phyloP scores from a whole-genome alignment of 1,140 invertebrate genomes.

The Pomacea maculata region DNA sequence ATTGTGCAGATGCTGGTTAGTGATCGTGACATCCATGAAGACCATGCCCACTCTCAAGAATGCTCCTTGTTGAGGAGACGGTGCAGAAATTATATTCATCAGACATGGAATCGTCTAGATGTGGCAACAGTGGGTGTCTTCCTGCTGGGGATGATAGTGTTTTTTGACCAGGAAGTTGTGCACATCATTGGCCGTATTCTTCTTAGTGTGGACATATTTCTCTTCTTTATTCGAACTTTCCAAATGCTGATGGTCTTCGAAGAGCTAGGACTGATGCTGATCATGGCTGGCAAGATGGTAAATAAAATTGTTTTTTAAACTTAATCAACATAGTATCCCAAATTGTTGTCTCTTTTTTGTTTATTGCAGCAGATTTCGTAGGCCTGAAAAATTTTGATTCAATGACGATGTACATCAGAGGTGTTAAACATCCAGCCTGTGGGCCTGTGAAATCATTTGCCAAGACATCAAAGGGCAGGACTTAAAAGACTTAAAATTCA shows the following conservation, averaged over 20 bases:
- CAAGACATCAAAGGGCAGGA: too few relatives aligned
- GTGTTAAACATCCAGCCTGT: background rate
- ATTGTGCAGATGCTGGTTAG: constrained; percentile 30
- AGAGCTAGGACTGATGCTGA: constrained; percentile 66
- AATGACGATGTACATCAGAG: background rate
- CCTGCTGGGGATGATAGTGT: constrained; percentile 49
- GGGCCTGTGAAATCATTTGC: too few relatives aligned
- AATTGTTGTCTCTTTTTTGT: background rate
- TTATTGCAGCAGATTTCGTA: background rate
- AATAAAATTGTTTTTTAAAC: constrained; percentile 29
- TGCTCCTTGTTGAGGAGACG: constrained; percentile 31
- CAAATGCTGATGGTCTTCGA: constrained; percentile 61
- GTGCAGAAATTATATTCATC: constrained; percentile 50
- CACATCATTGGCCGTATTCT: constrained; percentile 50
- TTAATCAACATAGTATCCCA: background rate
- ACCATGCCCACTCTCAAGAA: background rate
- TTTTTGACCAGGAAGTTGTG: constrained; percentile 38
- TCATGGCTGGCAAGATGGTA: constrained; percentile 68
- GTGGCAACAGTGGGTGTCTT: constrained; percentile 57
- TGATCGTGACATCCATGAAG: background rate
- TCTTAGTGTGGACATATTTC: constrained; percentile 54
- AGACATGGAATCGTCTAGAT: constrained; percentile 62
- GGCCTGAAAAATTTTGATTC: background rate
- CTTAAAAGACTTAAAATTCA: too few relatives aligned
- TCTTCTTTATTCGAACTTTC: constrained; percentile 58